Evolutionary conservation across 2,113 vertebrate genomes (phyloP), one percentile per base, ranked within the genome.

Genomic region (Phalacrocorax brasilianus): DNA sequence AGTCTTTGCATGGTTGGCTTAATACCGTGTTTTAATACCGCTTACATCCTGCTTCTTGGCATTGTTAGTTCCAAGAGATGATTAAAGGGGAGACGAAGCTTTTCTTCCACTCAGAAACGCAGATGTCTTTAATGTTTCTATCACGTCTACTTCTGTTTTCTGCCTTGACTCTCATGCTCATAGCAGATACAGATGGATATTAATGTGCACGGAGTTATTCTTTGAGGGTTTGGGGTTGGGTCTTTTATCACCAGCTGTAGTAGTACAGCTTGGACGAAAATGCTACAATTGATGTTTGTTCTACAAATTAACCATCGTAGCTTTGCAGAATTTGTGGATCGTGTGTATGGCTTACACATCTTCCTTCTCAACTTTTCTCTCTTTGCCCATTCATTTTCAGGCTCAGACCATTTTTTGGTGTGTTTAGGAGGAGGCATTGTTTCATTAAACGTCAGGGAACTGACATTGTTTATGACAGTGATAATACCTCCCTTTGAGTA

Each of bases 1-100:
- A 0, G 2, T 1, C 9, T 35, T 8, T 0, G 32, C 7, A 4
- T 2, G 8, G 8, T 2, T 4, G 74, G 19, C 19, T 17, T 38
- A 0, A 8, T 0, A 12, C 11, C 16, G 3, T 27, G 38, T 2
- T 52, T 7, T 30, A 11, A 3, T 30, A 5, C 16, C 87, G 0
- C 32, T 44, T 22, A 1, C 40, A 12, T 21, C 87, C 71, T 2
- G 42, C 62, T 59, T 47, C 82, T 50, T 5, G 0, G 23, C 55
- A 4, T 23, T 50, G 28, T 44, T 59, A 0, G 9, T 12, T 20
- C 71, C 72, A 0, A 49, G 40, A 10, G 20, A 0, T 20, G 66
- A 27, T 18, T 6, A 62, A 2, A 15, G 38, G 10, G 23, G 15
- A 52, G 19, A 3, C 4, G 2, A 55, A 95, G 89, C 66, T 95